A percentile compares a stretch with the other conserved stretches of the same genome.
phyloP scores from a whole-genome alignment of 2,113 vertebrate species.

The Actenoides lindsayi region DNA sequence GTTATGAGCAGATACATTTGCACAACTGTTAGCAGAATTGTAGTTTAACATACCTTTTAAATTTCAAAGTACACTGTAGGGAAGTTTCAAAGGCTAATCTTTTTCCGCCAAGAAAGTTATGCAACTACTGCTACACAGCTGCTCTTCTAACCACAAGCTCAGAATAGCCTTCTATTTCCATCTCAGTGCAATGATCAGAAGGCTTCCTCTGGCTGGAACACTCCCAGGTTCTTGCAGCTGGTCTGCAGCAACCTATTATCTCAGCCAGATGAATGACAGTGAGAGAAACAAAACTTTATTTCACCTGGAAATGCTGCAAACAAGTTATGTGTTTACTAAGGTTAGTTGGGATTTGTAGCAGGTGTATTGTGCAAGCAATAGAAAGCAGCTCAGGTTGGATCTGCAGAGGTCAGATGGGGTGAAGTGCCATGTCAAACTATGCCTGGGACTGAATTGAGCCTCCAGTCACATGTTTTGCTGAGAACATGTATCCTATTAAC shows the following conservation, averaged over 20 bases:
- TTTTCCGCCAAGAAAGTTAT: neutral
- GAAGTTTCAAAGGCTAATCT: neutral
- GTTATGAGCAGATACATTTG: neutral
- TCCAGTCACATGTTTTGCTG: neutral
- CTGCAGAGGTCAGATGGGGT: neutral
- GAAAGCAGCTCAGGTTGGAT: neutral
- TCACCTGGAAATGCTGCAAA: neutral
- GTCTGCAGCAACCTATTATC: neutral
- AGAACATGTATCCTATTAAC: neutral
- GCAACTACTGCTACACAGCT: neutral
- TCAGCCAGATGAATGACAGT: neutral
- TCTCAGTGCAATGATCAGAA: neutral
- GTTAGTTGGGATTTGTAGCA: neutral
- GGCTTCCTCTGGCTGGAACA: neutral
- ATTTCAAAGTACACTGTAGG: neutral
- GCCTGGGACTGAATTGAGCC: neutral
- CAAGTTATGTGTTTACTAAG: neutral
- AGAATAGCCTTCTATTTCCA: neutral
- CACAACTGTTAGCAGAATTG: neutral
- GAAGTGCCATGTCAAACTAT: neutral
- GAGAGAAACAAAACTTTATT: conserved; percentile 1
- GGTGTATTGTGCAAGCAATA: neutral
- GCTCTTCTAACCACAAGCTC: neutral
- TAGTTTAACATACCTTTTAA: neutral
- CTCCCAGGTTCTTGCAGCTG: neutral